Evolutionary conservation across 2,888 invertebrate genomes (phyloP).

Genomic region (Axea sp.): DNA sequence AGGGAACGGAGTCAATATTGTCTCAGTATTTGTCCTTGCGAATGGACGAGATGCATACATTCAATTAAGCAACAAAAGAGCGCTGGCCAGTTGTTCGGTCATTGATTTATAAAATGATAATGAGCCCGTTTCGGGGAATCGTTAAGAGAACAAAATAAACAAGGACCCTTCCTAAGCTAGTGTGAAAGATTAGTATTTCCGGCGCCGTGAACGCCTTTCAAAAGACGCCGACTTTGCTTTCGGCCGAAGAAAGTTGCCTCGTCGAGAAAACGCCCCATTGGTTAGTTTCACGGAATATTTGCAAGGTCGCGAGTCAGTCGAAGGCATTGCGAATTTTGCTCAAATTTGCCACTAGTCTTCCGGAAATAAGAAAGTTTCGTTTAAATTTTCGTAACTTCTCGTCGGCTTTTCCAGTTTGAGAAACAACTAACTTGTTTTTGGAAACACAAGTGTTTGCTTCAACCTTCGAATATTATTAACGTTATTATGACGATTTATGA

Average conservation of each 20-base stretch:
- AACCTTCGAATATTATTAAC: background rate
- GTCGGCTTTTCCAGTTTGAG: constrained; percentile 15
- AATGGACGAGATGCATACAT: constrained; percentile 37
- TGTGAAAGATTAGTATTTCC: constrained; percentile 55
- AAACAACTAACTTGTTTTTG: no score
- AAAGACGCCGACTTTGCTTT: no score
- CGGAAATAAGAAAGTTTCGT: no score
- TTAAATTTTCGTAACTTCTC: no score
- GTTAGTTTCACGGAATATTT: constrained; percentile 24
- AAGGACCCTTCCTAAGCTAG: constrained; percentile 30
- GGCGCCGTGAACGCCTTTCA: constrained; percentile 40
- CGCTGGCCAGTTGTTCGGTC: constrained; percentile 27
- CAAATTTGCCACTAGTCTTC: constrained; percentile 12
- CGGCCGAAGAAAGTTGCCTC: constrained; percentile 46
- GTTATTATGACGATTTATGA: constrained; percentile 33
- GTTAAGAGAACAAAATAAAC: constrained; percentile 50
- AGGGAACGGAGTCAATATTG: constrained; percentile 44
- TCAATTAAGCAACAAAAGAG: constrained; percentile 55
- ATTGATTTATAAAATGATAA: constrained; percentile 58
- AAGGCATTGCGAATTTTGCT: constrained; percentile 11
- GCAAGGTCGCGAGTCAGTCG: constrained; percentile 24
- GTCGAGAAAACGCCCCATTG: constrained; percentile 26
- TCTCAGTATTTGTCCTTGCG: constrained; percentile 52
- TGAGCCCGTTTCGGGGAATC: constrained; percentile 51
- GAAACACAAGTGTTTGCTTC: no score